These are phyloP conservation scores for Ciconia stormi DNA, from an alignment of 2,113 vertebrate genomes.

Conservation along the genomic window DNA sequence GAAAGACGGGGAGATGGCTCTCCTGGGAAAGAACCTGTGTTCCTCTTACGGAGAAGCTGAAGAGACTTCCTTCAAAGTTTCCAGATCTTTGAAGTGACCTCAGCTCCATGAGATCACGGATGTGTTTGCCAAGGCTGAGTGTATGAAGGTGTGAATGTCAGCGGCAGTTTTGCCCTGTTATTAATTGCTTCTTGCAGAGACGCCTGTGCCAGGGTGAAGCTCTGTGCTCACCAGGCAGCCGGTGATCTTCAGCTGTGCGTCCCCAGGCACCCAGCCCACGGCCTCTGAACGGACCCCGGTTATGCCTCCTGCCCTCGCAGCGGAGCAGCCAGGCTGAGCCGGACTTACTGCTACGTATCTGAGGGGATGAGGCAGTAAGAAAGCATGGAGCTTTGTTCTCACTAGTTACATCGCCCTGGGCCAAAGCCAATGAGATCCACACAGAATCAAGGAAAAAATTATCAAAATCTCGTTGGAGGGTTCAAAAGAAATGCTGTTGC, in stretches of 20 bases:
- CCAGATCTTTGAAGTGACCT: background rate
- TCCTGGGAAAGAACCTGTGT: background rate
- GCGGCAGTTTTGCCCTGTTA: background rate
- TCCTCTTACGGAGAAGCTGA: background rate
- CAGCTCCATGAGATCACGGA: background rate
- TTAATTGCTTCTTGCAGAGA: background rate
- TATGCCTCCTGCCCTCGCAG: background rate
- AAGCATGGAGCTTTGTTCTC: background rate
- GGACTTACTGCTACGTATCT: accelerated
- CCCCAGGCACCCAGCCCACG: background rate
- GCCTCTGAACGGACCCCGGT: background rate
- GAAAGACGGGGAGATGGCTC: background rate
- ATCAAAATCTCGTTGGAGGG: background rate
- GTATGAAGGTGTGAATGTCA: background rate
- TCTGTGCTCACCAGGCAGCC: background rate
- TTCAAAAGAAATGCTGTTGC: background rate
- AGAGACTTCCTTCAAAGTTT: constrained; percentile 6
- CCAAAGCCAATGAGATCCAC: background rate
- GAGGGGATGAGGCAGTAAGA: background rate
- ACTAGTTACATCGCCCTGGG: accelerated
- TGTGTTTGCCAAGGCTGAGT: background rate
- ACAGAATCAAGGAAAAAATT: accelerated
- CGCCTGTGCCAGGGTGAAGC: background rate
- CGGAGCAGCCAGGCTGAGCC: background rate
- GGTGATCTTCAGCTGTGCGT: background rate